Evolutionary conservation across 2,888 invertebrate genomes (phyloP).

Genomic region (Orthonevra nobilis): DNA sequence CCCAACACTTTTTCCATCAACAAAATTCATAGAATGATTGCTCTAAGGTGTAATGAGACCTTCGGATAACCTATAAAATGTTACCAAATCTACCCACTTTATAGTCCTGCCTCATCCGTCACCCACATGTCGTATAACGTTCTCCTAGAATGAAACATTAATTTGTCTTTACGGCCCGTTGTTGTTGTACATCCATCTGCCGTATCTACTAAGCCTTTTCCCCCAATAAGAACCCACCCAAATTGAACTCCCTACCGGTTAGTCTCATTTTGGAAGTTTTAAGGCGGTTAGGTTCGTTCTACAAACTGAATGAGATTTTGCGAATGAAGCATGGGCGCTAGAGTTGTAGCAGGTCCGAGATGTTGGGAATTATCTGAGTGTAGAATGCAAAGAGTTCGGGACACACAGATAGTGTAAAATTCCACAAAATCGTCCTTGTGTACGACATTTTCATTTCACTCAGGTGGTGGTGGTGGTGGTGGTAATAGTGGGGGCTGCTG

Average conservation of each 20-base stretch:
- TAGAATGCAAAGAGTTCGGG: conserved; percentile 13
- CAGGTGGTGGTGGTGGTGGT: conserved; percentile 56
- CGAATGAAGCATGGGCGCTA: conserved; percentile 51
- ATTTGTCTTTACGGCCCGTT: conserved; percentile 63
- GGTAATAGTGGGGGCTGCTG: conserved; percentile 35
- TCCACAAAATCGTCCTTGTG: conserved; percentile 53
- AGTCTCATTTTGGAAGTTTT: conserved; percentile 69
- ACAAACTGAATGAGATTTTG: conserved; percentile 68
- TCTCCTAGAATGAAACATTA: conserved; percentile 63
- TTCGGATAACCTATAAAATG: conserved; percentile 64
- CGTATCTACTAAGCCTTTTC: conserved; percentile 19
- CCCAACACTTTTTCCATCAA: too few species aligned
- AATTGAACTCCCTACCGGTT: conserved; percentile 29
- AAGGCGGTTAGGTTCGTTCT: conserved; percentile 67
- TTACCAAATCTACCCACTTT: conserved; percentile 19
- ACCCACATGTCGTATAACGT: conserved; percentile 12
- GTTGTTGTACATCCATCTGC: conserved; percentile 58
- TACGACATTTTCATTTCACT: conserved; percentile 67
- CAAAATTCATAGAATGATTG: too few species aligned
- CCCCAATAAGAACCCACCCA: conserved; percentile 4
- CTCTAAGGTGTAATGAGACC: conserved; percentile 62
- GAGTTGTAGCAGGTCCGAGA: conserved; percentile 43
- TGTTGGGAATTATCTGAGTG: conserved; percentile 56
- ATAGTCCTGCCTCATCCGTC: not conserved
- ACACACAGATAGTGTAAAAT: conserved; percentile 28